Percentiles rank a stretch among this genome's conserved stretches.
Conservation (phyloP, 2,797 vertebrate species). For the Tokudaia tokunoshimensis region DNA sequence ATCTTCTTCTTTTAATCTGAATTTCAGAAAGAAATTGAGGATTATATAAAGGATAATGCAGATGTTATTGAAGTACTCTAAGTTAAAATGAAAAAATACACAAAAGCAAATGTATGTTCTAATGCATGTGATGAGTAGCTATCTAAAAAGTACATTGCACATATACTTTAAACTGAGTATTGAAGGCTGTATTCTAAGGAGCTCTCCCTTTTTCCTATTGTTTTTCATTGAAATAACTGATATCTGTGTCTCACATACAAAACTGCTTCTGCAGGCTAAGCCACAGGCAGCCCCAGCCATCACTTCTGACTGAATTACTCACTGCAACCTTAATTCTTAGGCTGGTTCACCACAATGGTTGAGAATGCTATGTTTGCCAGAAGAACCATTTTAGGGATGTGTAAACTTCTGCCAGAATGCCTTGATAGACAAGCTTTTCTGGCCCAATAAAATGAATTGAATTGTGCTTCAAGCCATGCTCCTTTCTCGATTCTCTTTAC, state of each 20-base stretch:
- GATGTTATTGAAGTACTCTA: background rate
- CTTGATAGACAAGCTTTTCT: background rate
- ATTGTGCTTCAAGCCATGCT: background rate
- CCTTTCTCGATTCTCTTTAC: background rate
- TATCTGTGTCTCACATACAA: background rate
- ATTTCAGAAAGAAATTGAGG: slow-evolving; percentile 64
- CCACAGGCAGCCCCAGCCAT: background rate
- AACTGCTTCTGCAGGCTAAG: background rate
- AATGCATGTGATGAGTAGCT: background rate
- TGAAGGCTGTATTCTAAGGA: background rate
- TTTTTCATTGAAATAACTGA: background rate
- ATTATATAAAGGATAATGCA: slow-evolving; percentile 50
- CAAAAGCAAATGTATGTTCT: background rate
- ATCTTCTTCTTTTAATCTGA: slow-evolving; percentile 70
- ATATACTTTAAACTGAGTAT: rapidly evolving
- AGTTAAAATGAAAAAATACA: slow-evolving; percentile 28
- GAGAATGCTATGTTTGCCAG: too few species aligned
- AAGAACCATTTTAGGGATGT: background rate
- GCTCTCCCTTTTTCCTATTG: background rate
- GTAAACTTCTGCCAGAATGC: background rate
- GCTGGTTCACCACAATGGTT: background rate
- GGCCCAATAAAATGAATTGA: background rate
- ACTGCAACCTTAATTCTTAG: background rate
- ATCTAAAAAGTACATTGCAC: background rate
- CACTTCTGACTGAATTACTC: rapidly evolving